Evolutionary conservation across 1,140 invertebrate species (phyloP).

Genomic region (Cydia pomonella): DNA sequence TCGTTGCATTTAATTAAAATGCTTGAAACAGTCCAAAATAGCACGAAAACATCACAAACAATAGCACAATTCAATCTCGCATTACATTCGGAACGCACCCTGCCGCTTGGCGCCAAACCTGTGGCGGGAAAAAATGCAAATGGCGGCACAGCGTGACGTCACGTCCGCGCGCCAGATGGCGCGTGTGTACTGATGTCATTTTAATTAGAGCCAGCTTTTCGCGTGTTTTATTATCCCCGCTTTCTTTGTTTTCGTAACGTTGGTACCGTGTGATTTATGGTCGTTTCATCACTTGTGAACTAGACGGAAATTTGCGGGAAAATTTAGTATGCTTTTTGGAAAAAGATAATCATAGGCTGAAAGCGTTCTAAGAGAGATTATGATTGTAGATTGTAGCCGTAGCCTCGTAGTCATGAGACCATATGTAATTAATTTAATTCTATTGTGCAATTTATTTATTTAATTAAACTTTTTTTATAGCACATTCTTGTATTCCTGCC

Average conservation of each 20-base stretch:
- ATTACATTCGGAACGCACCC: slow-evolving; percentile 31
- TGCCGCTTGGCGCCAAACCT: slow-evolving; percentile 33
- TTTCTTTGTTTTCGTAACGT: slow-evolving; percentile 30
- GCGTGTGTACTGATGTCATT: slow-evolving; percentile 39
- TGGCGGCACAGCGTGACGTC: slow-evolving; percentile 46
- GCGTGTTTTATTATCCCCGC: slow-evolving; percentile 15
- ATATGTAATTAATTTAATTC: background rate
- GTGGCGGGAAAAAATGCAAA: slow-evolving; percentile 50
- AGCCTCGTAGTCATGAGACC: background rate
- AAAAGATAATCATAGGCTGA: background rate
- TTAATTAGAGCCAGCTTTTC: slow-evolving; percentile 37
- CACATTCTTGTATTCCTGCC: no score
- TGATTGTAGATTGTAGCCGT: no score
- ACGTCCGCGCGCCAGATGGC: slow-evolving; percentile 43
- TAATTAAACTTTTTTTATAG: no score
- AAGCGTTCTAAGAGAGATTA: no score
- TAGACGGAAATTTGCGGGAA: background rate
- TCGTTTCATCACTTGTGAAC: slow-evolving; percentile 4
- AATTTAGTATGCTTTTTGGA: background rate
- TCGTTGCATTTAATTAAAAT: no score
- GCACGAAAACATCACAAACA: slow-evolving; percentile 12
- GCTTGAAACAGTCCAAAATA: background rate
- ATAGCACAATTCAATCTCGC: slow-evolving; percentile 16
- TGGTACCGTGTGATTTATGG: slow-evolving; percentile 20
- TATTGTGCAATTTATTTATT: no score